A percentile compares a stretch with the other conserved stretches of the same genome.
phyloP scores from a whole-genome alignment of 2,888 invertebrate genomes.

The Drosophila tripunctata region DNA sequence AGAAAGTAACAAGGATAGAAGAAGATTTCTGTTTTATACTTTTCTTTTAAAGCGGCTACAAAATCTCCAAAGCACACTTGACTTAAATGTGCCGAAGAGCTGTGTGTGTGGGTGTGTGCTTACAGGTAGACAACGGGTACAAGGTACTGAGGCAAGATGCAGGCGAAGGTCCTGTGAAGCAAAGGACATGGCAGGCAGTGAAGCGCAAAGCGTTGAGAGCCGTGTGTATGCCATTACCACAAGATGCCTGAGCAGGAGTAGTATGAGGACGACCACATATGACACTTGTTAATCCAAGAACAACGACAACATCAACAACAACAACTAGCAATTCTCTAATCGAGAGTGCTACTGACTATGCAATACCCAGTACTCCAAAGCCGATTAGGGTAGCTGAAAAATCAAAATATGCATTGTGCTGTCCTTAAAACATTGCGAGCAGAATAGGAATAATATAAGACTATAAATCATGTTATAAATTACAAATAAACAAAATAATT shows the following conservation, averaged over 20 bases:
- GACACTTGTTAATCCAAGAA: conserved; percentile 76
- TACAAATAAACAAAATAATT: too few relatives aligned
- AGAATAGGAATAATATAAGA: too few relatives aligned
- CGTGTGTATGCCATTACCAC: conserved; percentile 55
- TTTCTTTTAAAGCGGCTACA: conserved; percentile 71
- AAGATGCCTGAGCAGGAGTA: background rate
- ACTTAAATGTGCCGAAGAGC: conserved; percentile 70
- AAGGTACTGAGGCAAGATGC: conserved; percentile 15
- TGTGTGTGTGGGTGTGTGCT: conserved; percentile 15
- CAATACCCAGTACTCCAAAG: background rate
- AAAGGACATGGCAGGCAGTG: conserved; percentile 33
- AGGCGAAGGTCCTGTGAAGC: background rate
- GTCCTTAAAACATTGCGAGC: too few relatives aligned
- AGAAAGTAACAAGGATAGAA: background rate
- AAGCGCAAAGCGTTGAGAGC: conserved; percentile 48
- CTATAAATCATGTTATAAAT: too few relatives aligned
- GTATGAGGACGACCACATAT: conserved; percentile 62
- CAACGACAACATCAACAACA: conserved; percentile 24
- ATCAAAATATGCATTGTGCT: too few relatives aligned
- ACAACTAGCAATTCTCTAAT: background rate
- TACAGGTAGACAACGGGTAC: conserved; percentile 36
- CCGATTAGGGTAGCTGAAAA: too few relatives aligned
- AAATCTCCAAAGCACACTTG: conserved; percentile 80
- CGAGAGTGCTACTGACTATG: background rate
- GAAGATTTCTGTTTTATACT: background rate